Base-by-base conservation (phyloP, 2,888 invertebrate species). In the Callinectes sapidus region DNA sequence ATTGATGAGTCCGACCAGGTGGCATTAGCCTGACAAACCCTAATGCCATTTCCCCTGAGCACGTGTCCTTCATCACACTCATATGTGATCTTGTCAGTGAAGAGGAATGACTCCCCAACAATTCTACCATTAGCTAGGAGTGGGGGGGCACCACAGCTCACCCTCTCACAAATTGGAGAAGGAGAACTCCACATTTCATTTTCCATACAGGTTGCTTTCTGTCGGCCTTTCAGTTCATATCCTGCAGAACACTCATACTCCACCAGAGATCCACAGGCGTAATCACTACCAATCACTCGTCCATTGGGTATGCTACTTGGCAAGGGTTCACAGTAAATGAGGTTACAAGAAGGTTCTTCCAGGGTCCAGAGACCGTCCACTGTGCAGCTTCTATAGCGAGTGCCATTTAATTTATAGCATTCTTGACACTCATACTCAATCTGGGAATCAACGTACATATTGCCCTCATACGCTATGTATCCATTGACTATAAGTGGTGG, bases 21-120 rank as follows among this genome's bases (percentile, higher is more conserved):
- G 1, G 95, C 95, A 90, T 95, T 95, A 8, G 93, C 93, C 54
- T 95, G 94, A 94, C 96, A 96, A 5, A 94, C 95, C 35, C 95
- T 94, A 0, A 95, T 95, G 2, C 91, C 92, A n/a, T 95, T 90
- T 3, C 96, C 96, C 14, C 95, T 95, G 2, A 95, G 94, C 39
- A 95, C 93, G 90, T 95, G 95, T 14, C 95, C 95, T 81, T 87
- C 91, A 81, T 94, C 94, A 92, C 95, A 95, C 77, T 95, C 95
- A 95, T 94, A 95, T 8, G 92, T 92, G 8, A 94, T 93, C 32
- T 94, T 93, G 89, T 94, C 94, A n/a, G 93, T 92, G 61, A 93
- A 95, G 28, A 87, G 86, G 90, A 89, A 95, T 13, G 92, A 93
- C 16, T 77, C 86, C 81, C 94, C 94, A 16, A 90, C 54, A n/a